Percentiles rank a stretch among this genome's conserved stretches.
These are phyloP conservation scores for Polydesmus complanatus DNA, from an alignment of 2,888 invertebrate genomes.

Conservation along the genomic window DNA sequence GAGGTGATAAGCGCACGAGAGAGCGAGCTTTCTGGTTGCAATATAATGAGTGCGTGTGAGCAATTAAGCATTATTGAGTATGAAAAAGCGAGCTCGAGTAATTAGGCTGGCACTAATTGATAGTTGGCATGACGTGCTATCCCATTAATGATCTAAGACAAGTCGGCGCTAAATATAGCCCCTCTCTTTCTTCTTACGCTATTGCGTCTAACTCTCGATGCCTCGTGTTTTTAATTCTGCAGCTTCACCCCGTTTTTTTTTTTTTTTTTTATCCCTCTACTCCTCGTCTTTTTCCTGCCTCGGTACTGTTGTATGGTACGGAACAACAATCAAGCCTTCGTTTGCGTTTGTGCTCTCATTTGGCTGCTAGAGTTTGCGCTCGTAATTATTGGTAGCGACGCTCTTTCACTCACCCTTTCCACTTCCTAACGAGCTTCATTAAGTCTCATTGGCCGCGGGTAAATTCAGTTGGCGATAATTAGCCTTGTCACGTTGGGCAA, in stretches of 20 bases:
- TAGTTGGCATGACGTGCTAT: not conserved
- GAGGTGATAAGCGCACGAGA: too few species aligned
- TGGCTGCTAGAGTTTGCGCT: not conserved
- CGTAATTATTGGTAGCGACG: not conserved
- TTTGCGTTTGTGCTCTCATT: not conserved
- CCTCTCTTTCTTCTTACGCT: not conserved
- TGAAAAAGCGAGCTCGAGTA: not conserved
- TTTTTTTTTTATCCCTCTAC: not conserved
- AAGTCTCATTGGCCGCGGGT: slow-evolving; percentile 13
- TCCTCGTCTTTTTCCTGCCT: not conserved
- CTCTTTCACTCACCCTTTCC: not conserved
- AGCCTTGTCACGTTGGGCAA: slow-evolving; percentile 15
- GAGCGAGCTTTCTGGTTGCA: not conserved
- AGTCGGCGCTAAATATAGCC: too few species aligned
- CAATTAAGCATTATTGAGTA: not conserved
- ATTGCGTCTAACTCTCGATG: too few species aligned
- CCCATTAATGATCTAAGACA: too few species aligned
- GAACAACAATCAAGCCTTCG: not conserved
- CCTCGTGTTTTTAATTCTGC: too few species aligned
- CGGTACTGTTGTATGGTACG: not conserved
- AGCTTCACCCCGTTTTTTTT: not conserved
- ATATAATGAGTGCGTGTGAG: not conserved
- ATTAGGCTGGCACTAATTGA: not conserved
- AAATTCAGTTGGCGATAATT: slow-evolving; percentile 12
- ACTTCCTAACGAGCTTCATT: slow-evolving; percentile 15